A percentile compares a stretch with the other conserved stretches of the same genome.
Evolutionary conservation across 2,888 invertebrate species (phyloP).

Genomic region (Tillus elongatus): DNA sequence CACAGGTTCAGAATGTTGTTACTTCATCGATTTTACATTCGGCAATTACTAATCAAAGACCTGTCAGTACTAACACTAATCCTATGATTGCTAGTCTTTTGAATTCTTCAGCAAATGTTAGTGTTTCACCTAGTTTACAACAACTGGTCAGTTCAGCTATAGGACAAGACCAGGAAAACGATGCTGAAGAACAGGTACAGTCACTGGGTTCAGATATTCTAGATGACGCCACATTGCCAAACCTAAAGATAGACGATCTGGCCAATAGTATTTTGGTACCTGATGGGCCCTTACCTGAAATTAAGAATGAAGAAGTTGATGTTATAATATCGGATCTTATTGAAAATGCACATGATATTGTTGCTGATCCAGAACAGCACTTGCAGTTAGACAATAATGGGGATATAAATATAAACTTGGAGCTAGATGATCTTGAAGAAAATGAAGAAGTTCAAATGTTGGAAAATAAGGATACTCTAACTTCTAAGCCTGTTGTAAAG

Average conservation of each 20-base stretch:
- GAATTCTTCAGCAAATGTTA: constrained; percentile 31
- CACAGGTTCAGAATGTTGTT: constrained; percentile 42
- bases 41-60: constrained; percentile 39
- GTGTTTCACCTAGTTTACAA: constrained; percentile 44
- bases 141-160: constrained; percentile 45
- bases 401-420: constrained; percentile 38
- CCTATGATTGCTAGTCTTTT: constrained; percentile 50
- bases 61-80: constrained; percentile 31
- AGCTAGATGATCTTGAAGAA: constrained; percentile 36
- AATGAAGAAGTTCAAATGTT: constrained; percentile 26
- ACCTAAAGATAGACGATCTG: constrained; percentile 41
- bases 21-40: constrained; percentile 40
- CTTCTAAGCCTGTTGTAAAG: constrained; percentile 13
- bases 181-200: neutral
- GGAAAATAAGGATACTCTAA: constrained; percentile 18
- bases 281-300: constrained; percentile 44
- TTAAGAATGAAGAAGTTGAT: constrained; percentile 48
- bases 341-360: constrained; percentile 43
- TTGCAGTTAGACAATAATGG: constrained; percentile 37
- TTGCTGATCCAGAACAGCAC: constrained; percentile 39
- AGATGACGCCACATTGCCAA: constrained; percentile 34
- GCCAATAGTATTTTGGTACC: constrained; percentile 42
- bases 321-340: constrained; percentile 47
- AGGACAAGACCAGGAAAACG: constrained; percentile 29
- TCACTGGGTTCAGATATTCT: constrained; percentile 22